phyloP scores from a whole-genome alignment of 2,797 vertebrate species.

The Urosaurus nigricauda region DNA sequence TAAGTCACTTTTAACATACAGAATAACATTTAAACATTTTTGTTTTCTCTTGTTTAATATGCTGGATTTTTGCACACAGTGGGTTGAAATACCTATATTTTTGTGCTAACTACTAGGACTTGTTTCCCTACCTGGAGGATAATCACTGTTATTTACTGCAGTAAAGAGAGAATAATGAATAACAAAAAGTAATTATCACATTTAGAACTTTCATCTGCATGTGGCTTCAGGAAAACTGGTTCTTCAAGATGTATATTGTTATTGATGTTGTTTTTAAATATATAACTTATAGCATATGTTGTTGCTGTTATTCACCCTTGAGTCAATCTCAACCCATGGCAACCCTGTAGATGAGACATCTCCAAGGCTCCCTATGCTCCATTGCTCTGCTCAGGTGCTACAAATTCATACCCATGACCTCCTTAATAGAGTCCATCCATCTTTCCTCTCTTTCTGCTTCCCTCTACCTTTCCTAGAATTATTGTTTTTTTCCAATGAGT shows the following conservation, averaged over 20 bases:
- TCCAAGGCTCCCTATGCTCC: no score
- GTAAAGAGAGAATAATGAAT: constrained; percentile 18
- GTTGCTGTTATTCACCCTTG: no score
- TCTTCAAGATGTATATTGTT: constrained; percentile 2
- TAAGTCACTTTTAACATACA: not conserved
- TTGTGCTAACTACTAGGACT: not conserved
- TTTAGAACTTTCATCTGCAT: not conserved
- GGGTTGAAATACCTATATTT: not conserved
- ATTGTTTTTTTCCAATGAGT: no score
- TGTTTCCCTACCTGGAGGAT: constrained; percentile 5
- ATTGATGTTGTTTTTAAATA: not conserved
- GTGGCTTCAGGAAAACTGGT: constrained; percentile 28
- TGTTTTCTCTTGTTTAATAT: not conserved
- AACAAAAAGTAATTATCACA: not conserved
- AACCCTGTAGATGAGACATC: no score
- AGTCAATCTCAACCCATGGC: no score
- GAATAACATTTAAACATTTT: not conserved
- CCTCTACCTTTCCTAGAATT: no score
- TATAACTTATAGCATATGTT: not conserved
- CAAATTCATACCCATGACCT: no score
- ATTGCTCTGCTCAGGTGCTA: no score
- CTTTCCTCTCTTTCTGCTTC: no score
- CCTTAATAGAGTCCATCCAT: no score
- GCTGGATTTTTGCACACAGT: not conserved
- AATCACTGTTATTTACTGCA: constrained; percentile 17